phyloP scores from a whole-genome alignment of 92 coral and sea anemone genomes.

The Parazoanthus atlanticus region DNA sequence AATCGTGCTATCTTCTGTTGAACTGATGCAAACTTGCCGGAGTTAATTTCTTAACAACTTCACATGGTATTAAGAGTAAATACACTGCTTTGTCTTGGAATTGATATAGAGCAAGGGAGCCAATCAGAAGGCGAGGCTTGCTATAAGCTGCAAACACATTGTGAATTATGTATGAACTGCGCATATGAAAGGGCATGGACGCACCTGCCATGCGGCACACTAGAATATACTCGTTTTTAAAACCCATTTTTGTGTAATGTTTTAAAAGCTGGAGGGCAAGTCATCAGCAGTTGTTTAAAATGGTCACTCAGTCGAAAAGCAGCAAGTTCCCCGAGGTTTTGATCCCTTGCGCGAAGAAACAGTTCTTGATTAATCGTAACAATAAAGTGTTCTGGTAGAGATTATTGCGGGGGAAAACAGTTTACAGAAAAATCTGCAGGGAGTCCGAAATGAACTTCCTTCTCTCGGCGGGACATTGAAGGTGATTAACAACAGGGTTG shows the following conservation, averaged over 20 bases:
- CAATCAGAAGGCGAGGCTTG: slow-evolving; percentile 69
- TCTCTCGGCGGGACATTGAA: slow-evolving; percentile 23
- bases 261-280: neutral
- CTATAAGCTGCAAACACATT: slow-evolving; percentile 88
- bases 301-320: neutral
- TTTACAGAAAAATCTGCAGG: slow-evolving; percentile 31
- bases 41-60: slow-evolving; percentile 92
- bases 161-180: slow-evolving; percentile 94
- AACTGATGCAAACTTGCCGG: slow-evolving; percentile 57
- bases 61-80: slow-evolving; percentile 72
- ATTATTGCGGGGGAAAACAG: slow-evolving; percentile 25
- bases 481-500: slow-evolving; percentile 27
- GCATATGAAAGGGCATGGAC: slow-evolving; percentile 74
- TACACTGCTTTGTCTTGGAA: slow-evolving; percentile 80
- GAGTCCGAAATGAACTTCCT: slow-evolving; percentile 36
- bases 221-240: neutral
- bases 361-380: slow-evolving; percentile 22
- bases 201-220: slow-evolving; percentile 11
- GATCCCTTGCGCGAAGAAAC: slow-evolving; percentile 6
- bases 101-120: slow-evolving; percentile 64
- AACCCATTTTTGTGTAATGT: neutral
- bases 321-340: neutral
- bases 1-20: slow-evolving; percentile 13
- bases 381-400: slow-evolving; percentile 25
- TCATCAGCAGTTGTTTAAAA: neutral